Evolutionary conservation across 2,797 vertebrate species (phyloP).

Genomic region (Gymnothorax javanicus): DNA sequence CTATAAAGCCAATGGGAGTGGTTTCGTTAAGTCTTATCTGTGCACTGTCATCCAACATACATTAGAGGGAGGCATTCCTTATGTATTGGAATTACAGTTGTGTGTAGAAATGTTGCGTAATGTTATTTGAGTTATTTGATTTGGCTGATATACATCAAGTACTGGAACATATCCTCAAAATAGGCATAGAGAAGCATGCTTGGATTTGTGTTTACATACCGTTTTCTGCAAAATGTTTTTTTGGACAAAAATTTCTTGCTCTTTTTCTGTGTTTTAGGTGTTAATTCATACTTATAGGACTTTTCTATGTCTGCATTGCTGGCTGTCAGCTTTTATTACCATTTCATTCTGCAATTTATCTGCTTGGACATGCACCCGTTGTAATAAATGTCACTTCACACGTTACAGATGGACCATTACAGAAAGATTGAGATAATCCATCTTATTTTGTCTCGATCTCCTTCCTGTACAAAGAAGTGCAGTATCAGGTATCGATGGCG

Average conservation of each 20-base stretch:
- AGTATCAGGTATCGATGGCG: background rate
- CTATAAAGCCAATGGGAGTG: background rate
- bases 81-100: background rate
- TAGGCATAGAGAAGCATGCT: background rate
- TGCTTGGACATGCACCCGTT: background rate
- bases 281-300: background rate
- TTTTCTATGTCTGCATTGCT: background rate
- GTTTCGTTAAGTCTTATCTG: background rate
- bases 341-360: background rate
- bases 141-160: background rate
- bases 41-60: constrained; percentile 12
- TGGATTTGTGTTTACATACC: background rate
- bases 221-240: background rate
- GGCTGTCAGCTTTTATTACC: background rate
- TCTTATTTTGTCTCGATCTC: no score
- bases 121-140: background rate
- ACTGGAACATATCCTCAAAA: background rate
- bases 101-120: background rate
- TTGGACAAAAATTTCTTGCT: background rate
- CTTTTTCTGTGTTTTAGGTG: background rate
- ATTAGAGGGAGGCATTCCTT: background rate
- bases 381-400: background rate
- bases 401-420: background rate
- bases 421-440: no score
- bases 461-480: no score